Percentiles rank a stretch among this genome's conserved stretches.
Conservation (phyloP, 2,113 vertebrate genomes). For the Gymnorhina tibicen region DNA sequence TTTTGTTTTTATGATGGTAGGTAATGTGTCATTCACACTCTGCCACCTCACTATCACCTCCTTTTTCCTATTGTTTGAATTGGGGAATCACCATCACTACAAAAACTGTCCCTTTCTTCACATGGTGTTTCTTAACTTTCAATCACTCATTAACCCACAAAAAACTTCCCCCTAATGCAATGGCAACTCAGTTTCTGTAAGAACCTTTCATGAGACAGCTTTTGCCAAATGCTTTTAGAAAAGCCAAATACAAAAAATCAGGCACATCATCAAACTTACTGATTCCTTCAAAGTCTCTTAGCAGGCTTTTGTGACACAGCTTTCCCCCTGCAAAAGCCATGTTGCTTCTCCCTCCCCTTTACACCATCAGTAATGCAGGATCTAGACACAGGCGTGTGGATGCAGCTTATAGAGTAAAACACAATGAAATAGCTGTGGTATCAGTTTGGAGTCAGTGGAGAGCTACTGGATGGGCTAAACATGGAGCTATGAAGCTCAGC, state of each 20-base stretch:
- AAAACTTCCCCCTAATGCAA: neutral
- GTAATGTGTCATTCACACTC: neutral
- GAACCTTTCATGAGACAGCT: neutral
- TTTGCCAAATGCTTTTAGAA: neutral
- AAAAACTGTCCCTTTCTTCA: neutral
- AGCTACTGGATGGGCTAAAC: neutral
- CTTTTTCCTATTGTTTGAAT: neutral
- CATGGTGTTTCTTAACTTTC: neutral
- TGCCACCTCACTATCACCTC: neutral
- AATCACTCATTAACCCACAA: neutral
- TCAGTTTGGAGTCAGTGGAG: neutral
- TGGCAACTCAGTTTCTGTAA: neutral
- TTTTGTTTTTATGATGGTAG: neutral
- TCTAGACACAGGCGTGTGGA: neutral
- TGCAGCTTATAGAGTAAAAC: neutral
- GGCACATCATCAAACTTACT: accelerated
- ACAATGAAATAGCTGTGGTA: neutral
- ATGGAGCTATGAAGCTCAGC: neutral
- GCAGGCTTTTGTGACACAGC: neutral
- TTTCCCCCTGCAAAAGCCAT: neutral
- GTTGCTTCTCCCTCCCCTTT: neutral
- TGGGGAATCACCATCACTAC: neutral
- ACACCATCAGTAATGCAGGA: neutral
- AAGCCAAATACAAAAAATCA: neutral
- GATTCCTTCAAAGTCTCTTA: neutral